Evolutionary conservation across 2,888 invertebrate species (phyloP), one percentile per base, ranked within the genome.

Genomic region (Pomacea canaliculata): DNA sequence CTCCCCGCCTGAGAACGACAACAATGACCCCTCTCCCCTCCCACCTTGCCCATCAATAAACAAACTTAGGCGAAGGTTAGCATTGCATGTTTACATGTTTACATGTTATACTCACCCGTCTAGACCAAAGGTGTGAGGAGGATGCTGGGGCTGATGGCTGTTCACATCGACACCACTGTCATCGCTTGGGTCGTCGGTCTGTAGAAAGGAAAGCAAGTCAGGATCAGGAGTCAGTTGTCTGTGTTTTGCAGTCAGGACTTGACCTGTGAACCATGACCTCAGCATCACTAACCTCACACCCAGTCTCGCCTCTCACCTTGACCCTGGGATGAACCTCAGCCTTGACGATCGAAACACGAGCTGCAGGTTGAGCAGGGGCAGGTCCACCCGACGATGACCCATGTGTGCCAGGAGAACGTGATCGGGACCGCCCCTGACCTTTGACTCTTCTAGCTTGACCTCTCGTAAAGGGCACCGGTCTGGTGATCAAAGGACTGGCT

Each of bases 101-200:
- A 5, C 37, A 37, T 3, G 37, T 2, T 19, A 2, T 12, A 67
- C 67, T 70, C 51, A 77, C 76, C 79, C 74, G 37, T 78, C 77
- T 56, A 79, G 56, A 10, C 65, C 71, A 7, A 68, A 68, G 37
- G 72, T 49, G 19, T 60, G 62, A 13, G 70, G 66, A 48, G 70
- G 76, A 62, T 83, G 81, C 65, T 80, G 76, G 16, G 74, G 77
- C 69, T 73, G 73, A 65, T 78, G 83, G 63, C 88, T 89, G 79
- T 88, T 88, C 92, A 96, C 94, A 92, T 97, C 96, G 91, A 97
- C 94, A 91, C 97, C 97, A 92, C 96, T 96, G 94, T 97, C 97
- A 93, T 97, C 97, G 91, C 96, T 96, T 86, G 96, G 96, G 90
- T 80, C 79, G 51, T 80, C 82, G 19, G 66, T 66, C 79, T 82